Percentiles rank a stretch among this genome's conserved stretches.
Conservation (phyloP, 2,888 invertebrate genomes). For the Callimorpha dominula region DNA sequence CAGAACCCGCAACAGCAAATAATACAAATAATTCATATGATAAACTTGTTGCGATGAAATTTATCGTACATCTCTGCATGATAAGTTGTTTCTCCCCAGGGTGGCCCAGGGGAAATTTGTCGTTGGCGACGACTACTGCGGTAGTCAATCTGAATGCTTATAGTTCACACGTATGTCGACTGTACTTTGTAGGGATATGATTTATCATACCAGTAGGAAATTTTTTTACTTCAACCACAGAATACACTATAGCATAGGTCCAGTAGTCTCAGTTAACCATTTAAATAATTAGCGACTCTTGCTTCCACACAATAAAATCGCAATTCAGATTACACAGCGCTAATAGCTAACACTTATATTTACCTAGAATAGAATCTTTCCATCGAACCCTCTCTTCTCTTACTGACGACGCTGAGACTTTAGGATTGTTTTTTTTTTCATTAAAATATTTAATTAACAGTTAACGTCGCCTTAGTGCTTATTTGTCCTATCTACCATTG, state of each 20-base stretch:
- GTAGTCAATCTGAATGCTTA: slow-evolving; percentile 18
- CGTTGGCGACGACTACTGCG: slow-evolving; percentile 11
- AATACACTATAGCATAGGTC: neutral
- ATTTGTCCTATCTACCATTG: too few relatives aligned
- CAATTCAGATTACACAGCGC: too few relatives aligned
- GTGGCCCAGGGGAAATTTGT: slow-evolving; percentile 45
- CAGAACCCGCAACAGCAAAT: slow-evolving; percentile 8
- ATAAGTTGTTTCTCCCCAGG: slow-evolving; percentile 39
- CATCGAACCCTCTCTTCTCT: too few relatives aligned
- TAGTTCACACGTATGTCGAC: slow-evolving; percentile 6
- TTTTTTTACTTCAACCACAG: neutral
- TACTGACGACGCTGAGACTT: too few relatives aligned
- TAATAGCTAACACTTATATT: too few relatives aligned
- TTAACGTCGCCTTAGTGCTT: too few relatives aligned
- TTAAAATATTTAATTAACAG: too few relatives aligned
- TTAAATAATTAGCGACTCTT: too few relatives aligned
- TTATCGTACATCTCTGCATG: slow-evolving; percentile 34
- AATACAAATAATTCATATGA: slow-evolving; percentile 25
- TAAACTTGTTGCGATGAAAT: slow-evolving; percentile 38
- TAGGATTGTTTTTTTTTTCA: too few relatives aligned
- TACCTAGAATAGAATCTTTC: too few relatives aligned
- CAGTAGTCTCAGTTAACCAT: too few relatives aligned
- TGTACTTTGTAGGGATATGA: neutral
- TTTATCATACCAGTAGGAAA: neutral
- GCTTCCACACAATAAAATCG: too few relatives aligned